A percentile compares a stretch with the other conserved stretches of the same genome.
phyloP scores from a whole-genome alignment of 2,797 vertebrate genomes.

The Rhabdophis nuchalis region DNA sequence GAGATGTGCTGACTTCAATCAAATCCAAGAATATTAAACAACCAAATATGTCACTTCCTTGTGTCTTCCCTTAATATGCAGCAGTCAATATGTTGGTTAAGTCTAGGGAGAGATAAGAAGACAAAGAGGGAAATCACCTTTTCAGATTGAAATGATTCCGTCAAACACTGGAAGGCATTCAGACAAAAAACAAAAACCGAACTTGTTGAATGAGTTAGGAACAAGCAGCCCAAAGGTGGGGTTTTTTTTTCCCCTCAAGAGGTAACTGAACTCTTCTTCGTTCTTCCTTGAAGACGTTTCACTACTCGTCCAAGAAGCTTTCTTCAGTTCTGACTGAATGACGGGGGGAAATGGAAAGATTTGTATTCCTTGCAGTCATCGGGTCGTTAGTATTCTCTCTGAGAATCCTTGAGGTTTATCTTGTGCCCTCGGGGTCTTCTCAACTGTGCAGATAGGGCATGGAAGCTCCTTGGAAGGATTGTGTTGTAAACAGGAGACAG shows the following conservation, averaged over 20 bases:
- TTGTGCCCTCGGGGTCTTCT: neutral
- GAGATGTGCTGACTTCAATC: slow-evolving; percentile 74
- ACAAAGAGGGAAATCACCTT: slow-evolving; percentile 30
- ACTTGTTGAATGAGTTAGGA: neutral
- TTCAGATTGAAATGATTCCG: neutral
- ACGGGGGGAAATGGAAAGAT: neutral
- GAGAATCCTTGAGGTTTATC: neutral
- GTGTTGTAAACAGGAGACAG: neutral
- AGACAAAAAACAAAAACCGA: neutral
- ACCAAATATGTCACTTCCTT: slow-evolving; percentile 75
- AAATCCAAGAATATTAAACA: slow-evolving; percentile 80
- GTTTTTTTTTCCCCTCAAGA: neutral
- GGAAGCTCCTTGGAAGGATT: neutral
- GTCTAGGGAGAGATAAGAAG: slow-evolving; percentile 75
- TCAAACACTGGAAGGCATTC: neutral
- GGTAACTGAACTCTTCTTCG: neutral
- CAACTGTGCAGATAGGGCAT: neutral
- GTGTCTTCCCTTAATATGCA: slow-evolving; percentile 72
- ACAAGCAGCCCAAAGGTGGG: neutral
- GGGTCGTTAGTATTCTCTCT: neutral
- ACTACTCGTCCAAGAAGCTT: neutral
- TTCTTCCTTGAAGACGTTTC: neutral
- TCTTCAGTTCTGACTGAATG: neutral
- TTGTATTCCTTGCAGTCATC: neutral
- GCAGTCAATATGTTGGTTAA: slow-evolving; percentile 84